Evolutionary conservation across 2,888 invertebrate species (phyloP).

Genomic region (Ctenicera cuprea): DNA sequence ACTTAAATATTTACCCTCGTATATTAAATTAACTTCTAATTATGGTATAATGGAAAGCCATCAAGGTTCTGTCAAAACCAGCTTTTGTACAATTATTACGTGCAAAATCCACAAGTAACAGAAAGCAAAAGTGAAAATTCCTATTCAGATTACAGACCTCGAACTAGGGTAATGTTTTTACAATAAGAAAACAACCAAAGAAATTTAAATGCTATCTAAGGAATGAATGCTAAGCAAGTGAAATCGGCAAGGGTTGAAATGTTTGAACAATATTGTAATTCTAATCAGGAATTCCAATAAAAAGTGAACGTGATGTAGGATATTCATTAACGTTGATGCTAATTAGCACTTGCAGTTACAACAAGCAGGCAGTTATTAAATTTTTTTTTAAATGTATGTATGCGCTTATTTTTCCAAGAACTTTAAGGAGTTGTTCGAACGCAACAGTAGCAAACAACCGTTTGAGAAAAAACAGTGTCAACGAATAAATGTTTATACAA

Average conservation of each 20-base stretch:
- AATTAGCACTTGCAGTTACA: not conserved
- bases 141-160: not conserved
- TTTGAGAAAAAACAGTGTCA: constrained; percentile 2
- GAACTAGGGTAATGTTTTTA: constrained; percentile 16
- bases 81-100: too few relatives aligned
- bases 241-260: constrained; percentile 21
- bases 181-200: constrained; percentile 1
- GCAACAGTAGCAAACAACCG: not conserved
- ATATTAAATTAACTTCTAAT: too few relatives aligned
- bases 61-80: too few relatives aligned
- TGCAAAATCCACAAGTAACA: too few relatives aligned
- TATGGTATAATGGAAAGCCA: too few relatives aligned
- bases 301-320: too few relatives aligned
- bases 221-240: constrained; percentile 17
- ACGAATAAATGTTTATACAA: constrained; percentile 20
- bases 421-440: not conserved
- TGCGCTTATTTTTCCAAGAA: not conserved
- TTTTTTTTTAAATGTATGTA: not conserved
- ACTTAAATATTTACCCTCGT: too few relatives aligned
- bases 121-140: constrained; percentile 16
- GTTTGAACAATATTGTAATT: not conserved
- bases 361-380: not conserved
- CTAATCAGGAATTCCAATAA: not conserved
- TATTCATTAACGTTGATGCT: not conserved
- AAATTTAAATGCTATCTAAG: constrained; percentile 11